phyloP scores from a whole-genome alignment of 2,888 invertebrate genomes.

The Aricia artaxerxes region DNA sequence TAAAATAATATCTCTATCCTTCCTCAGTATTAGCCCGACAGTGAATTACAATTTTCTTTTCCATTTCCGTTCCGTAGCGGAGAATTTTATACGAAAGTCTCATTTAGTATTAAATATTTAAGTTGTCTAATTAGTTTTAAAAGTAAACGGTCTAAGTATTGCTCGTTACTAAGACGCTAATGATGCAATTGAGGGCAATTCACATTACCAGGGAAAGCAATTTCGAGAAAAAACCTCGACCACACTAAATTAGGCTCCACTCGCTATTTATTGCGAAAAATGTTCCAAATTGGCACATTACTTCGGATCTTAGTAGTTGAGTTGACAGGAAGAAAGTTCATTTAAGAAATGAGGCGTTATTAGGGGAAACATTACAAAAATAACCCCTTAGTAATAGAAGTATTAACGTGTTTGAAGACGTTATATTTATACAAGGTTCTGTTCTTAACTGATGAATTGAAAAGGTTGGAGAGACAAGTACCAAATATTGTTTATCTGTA shows the following conservation, averaged over 20 bases:
- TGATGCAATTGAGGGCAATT: slow-evolving; percentile 40
- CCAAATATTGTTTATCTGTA: too few species aligned
- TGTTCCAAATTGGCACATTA: slow-evolving; percentile 30
- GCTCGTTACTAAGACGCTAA: slow-evolving; percentile 40
- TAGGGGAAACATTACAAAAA: slow-evolving; percentile 9
- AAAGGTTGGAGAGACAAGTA: too few species aligned
- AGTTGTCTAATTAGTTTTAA: slow-evolving; percentile 33
- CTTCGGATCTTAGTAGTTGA: slow-evolving; percentile 20
- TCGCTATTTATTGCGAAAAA: slow-evolving; percentile 37
- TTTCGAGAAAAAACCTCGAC: slow-evolving; percentile 38
- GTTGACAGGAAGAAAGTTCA: slow-evolving; percentile 14
- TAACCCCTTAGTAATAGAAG: slow-evolving; percentile 12
- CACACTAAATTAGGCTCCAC: slow-evolving; percentile 38
- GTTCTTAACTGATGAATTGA: too few species aligned
- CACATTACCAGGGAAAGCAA: slow-evolving; percentile 39
- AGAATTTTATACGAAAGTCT: slow-evolving; percentile 14
- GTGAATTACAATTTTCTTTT: slow-evolving; percentile 14
- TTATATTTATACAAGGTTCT: too few species aligned
- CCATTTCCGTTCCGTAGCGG: background rate
- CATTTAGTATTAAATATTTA: slow-evolving; percentile 27
- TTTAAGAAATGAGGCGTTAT: background rate
- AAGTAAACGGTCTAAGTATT: slow-evolving; percentile 29
- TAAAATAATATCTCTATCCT: background rate
- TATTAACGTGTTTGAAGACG: too few species aligned
- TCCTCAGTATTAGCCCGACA: background rate